Evolutionary conservation across 1,140 invertebrate species (phyloP), one percentile per base, ranked within the genome.

Genomic region (Bombus impatiens): DNA sequence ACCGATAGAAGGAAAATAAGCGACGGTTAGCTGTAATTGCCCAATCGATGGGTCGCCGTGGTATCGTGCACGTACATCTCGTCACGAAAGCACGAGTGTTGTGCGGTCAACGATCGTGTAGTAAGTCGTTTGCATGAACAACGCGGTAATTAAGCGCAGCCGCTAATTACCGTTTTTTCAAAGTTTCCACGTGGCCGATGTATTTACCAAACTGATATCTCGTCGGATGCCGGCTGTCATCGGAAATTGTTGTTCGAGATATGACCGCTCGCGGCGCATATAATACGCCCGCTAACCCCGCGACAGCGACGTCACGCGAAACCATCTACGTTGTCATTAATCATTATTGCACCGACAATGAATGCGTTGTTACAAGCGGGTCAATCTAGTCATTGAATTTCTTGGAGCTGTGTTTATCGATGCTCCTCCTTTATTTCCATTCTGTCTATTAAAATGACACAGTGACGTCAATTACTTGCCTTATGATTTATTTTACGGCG

Each of bases 61-160:
- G 37, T 88, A 92, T 89, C 90, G 71, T 74, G 78, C 89, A 91
- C 90, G 90, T 92, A 84, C 86, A 91, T 91, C 91, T 91, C 80
- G 83, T 90, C 88, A 87, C 87, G 84, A 90, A 88, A 88, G 40
- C 76, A 85, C 77, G 75, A 71, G 75, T 82, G 75, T 62, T 67
- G 76, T 65, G 68, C 84, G 83, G 80, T 87, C 76, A 67, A 88
- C 83, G 86, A 86, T 87, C 87, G 76, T 81, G 83, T 86, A 70
- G 65, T 18, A 40, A 77, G 47, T 89, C 88, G 67, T 90, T 89
- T 90, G 86, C 88, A 89, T 86, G 78, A 62, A 75, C 74, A 71
- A 89, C 83, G 62, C 32, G 86, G 59, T 72, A 76, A 87, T 89
- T 89, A 87, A 90, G 67, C 40, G 77, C 84, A 53, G 53, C 44